Evolutionary conservation across 2,888 invertebrate genomes (phyloP).

Genomic region (Bombylius discolor): DNA sequence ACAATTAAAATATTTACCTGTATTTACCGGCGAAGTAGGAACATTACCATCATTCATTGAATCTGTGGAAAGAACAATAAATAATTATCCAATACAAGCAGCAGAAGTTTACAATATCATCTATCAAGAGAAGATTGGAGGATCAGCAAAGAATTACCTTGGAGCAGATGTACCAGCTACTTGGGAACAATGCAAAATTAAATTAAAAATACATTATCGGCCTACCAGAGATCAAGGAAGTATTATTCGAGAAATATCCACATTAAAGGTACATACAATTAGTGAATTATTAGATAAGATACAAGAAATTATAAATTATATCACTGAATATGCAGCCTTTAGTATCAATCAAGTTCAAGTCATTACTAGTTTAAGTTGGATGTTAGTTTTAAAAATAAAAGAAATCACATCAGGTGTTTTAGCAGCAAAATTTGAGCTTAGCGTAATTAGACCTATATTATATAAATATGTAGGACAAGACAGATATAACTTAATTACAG

Average conservation of each 20-base stretch:
- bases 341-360: background rate
- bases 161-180: background rate
- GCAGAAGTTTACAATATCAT: background rate
- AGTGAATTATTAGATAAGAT: background rate
- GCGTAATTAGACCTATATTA: background rate
- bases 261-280: background rate
- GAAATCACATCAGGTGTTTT: background rate
- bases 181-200: background rate
- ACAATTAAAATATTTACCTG: constrained; percentile 1
- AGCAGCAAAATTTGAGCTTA: background rate
- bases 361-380: background rate
- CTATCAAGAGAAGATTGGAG: background rate
- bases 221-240: background rate
- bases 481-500: background rate
- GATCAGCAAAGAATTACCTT: background rate
- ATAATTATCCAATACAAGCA: background rate
- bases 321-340: background rate
- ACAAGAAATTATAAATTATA: background rate
- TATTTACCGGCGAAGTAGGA: background rate
- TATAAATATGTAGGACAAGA: constrained; percentile 1
- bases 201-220: background rate
- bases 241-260: background rate
- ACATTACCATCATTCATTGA: constrained; percentile 5
- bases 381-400: background rate
- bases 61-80: background rate